phyloP scores from a whole-genome alignment of 2,113 vertebrate species.

The Hyperoodon ampullatus region DNA sequence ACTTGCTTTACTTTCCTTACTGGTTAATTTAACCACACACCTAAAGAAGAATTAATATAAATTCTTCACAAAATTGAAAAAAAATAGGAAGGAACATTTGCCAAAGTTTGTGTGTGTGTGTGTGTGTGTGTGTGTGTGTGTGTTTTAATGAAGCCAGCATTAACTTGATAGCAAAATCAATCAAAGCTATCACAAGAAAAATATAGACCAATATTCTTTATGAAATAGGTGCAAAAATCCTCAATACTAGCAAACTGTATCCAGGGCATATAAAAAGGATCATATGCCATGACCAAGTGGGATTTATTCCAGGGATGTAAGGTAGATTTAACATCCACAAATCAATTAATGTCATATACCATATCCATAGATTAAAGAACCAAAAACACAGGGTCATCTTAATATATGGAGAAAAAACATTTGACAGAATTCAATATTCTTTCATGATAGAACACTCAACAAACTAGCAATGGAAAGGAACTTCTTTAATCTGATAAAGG shows the following conservation, averaged over 20 bases:
- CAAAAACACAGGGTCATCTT: neutral
- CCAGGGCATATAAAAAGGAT: neutral
- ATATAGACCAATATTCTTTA: neutral
- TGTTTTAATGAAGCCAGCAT: neutral
- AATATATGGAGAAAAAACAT: neutral
- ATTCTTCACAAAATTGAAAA: neutral
- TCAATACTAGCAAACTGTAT: neutral
- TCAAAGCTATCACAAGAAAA: neutral
- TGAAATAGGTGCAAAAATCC: neutral
- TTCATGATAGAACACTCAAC: neutral
- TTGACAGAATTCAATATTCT: neutral
- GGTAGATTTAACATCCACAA: neutral
- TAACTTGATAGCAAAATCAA: neutral
- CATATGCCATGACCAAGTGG: neutral
- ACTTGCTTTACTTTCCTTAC: neutral
- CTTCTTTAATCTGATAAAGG: neutral
- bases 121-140: neutral
- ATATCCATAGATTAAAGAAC: neutral
- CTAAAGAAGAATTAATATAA: neutral
- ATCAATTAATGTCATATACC: neutral
- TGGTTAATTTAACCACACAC: neutral
- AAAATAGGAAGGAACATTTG: neutral
- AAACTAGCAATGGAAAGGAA: neutral
- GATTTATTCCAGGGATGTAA: neutral
- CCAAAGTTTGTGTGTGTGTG: neutral